Evolutionary conservation across 2,888 invertebrate genomes (phyloP), one percentile per base, ranked within the genome.

Genomic region (Sesia bembeciformis): DNA sequence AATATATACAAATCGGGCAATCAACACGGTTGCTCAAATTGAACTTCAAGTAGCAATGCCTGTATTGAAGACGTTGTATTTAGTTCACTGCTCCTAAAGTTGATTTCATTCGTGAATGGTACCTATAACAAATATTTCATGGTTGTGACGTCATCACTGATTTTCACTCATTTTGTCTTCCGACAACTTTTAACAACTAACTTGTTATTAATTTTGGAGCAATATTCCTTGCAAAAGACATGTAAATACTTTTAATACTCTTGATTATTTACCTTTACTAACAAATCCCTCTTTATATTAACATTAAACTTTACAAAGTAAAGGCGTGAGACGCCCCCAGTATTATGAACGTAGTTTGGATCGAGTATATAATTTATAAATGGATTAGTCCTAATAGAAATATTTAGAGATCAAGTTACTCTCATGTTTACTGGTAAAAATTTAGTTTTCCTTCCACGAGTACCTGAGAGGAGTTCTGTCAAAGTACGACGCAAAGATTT

Each of bases 201-300:
- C 70, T 71, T 72, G 52, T 51, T 55, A 55, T 23, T 23, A 72
- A 75, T 81, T 81, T 81, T 79, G 81, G 78, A 82, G 78, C 84
- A 81, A 78, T 84, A 86, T 86, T 87, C 82, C 84, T 84, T 76
- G 63, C 69, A 89, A 89, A 88, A 89, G 88, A 89, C 88, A 89
- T 84, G 76, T 81, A 78, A 72, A 72, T 74, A 76, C 72, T 74
- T 74, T 71, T 7, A 68, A 70, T 61, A 66, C 60, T 62, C 63
- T 70, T 69, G 72, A 71, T 66, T 69, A 66, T 70, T 70, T 66
- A 72, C 63, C 71, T 66, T 70, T 76, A 72, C 67, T 75, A 76
- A 78, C 72, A 60, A 71, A 72, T 64, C 65, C 61, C 66, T 62
- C 62, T 56, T 70, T 72, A 76, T 63, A 69, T 65, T 75, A 68